These are phyloP conservation scores for Serrognathus titanus DNA, from an alignment of 2,888 invertebrate genomes.

Conservation along the genomic window DNA sequence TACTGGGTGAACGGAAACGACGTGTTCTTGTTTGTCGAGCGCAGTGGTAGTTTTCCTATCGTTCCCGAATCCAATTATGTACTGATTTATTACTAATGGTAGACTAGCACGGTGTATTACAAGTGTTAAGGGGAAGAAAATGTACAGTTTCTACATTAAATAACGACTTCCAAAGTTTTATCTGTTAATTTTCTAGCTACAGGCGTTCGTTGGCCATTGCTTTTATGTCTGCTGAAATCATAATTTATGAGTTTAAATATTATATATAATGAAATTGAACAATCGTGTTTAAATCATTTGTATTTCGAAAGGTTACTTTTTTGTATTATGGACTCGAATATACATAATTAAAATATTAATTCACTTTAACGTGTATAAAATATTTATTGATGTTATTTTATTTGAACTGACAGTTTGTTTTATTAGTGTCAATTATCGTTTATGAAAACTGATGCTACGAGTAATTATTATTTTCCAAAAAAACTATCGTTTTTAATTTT, in stretches of 20 bases:
- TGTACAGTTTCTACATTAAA: conserved; percentile 18
- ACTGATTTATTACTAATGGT: conserved; percentile 29
- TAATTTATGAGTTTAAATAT: neutral
- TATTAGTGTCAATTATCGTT: too few species aligned
- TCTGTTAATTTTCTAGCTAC: conserved; percentile 12
- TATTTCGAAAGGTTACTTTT: too few species aligned
- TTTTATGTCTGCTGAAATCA: neutral
- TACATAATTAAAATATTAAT: too few species aligned
- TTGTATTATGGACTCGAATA: too few species aligned
- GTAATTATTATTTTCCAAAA: too few species aligned
- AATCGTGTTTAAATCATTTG: neutral
- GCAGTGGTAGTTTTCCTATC: conserved; percentile 26
- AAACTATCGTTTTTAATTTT: too few species aligned
- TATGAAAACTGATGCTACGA: too few species aligned
- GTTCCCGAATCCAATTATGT: conserved; percentile 28
- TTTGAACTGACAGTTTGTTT: too few species aligned
- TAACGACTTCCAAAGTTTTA: conserved; percentile 14
- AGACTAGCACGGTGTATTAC: conserved; percentile 21
- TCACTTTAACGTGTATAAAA: too few species aligned
- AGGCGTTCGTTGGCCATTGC: neutral
- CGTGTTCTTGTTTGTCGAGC: neutral
- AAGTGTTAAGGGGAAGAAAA: conserved; percentile 18
- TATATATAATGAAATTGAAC: neutral
- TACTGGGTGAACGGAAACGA: too few species aligned
- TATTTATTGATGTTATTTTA: too few species aligned